A percentile compares a stretch with the other conserved stretches of the same genome.
phyloP scores from a whole-genome alignment of 2,888 invertebrate genomes.

The Marronus borbonicus region DNA sequence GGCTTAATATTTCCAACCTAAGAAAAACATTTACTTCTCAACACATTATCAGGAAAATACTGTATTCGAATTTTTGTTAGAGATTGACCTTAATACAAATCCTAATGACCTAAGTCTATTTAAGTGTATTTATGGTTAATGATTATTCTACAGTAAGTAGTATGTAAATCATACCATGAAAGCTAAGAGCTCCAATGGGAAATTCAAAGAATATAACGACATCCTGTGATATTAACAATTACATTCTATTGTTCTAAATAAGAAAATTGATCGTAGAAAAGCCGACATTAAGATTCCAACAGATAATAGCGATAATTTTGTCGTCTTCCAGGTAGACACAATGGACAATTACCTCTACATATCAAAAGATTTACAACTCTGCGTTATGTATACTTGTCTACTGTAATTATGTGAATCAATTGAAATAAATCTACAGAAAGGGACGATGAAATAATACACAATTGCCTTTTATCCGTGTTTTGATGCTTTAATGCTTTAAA shows the following conservation, averaged over 20 bases:
- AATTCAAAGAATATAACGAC: constrained; percentile 20
- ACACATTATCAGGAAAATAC: no score
- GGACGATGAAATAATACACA: no score
- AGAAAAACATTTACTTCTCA: no score
- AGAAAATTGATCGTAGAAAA: constrained; percentile 38
- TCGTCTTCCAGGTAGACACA: constrained; percentile 14
- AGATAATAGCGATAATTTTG: constrained; percentile 31
- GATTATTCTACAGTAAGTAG: neutral
- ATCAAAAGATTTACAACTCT: constrained; percentile 1
- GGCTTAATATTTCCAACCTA: no score
- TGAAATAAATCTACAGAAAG: no score
- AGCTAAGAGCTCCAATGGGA: neutral
- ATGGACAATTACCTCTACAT: constrained; percentile 27
- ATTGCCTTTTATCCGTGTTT: no score
- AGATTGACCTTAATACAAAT: neutral
- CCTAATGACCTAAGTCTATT: neutral
- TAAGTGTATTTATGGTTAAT: neutral
- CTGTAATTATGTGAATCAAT: no score
- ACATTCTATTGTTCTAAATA: constrained; percentile 30
- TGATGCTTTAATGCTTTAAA: no score
- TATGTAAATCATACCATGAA: constrained; percentile 6
- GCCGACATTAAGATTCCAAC: constrained; percentile 9
- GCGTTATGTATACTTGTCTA: neutral
- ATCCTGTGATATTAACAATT: constrained; percentile 27
- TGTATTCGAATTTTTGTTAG: no score